These are phyloP conservation scores for Dryocosmus kuriphilus DNA, from an alignment of 2,888 invertebrate species.

Conservation along the genomic window DNA sequence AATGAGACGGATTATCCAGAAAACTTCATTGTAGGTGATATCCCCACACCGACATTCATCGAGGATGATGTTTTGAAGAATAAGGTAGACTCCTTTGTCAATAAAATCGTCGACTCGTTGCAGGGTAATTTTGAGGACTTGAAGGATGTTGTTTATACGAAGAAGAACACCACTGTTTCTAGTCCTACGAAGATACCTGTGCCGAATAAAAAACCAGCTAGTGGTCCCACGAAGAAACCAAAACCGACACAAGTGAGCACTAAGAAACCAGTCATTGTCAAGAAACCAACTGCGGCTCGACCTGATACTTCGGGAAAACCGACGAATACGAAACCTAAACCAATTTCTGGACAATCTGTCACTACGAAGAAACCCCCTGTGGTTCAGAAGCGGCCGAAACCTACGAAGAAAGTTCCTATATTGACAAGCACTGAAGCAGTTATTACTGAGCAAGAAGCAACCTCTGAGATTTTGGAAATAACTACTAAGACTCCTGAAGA, in stretches of 20 bases:
- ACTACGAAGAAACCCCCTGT: conserved; percentile 64
- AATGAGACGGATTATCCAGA: conserved; percentile 76
- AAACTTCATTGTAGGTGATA: conserved; percentile 82
- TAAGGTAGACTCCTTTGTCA: conserved; percentile 90
- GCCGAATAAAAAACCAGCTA: conserved; percentile 64
- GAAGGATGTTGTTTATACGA: conserved; percentile 86
- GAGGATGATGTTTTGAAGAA: conserved; percentile 88
- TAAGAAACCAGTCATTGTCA: conserved; percentile 65
- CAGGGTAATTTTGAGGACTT: conserved; percentile 90
- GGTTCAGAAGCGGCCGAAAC: conserved; percentile 67
- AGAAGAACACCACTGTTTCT: conserved; percentile 72
- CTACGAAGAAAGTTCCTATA: conserved; percentile 76
- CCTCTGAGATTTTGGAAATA: conserved; percentile 41
- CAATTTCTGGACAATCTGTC: conserved; percentile 53
- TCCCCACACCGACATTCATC: conserved; percentile 87
- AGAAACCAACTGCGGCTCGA: conserved; percentile 75
- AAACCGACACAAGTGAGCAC: conserved; percentile 60
- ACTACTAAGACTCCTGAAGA: conserved; percentile 64
- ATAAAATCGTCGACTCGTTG: conserved; percentile 89
- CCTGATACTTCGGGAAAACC: conserved; percentile 68
- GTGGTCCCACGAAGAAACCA: conserved; percentile 70
- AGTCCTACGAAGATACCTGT: conserved; percentile 62
- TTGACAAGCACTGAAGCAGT: conserved; percentile 61
- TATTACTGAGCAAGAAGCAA: conserved; percentile 51
- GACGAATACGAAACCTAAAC: conserved; percentile 58